Conservation (phyloP, 2,888 invertebrate genomes). For the Torymus tubicola region DNA sequence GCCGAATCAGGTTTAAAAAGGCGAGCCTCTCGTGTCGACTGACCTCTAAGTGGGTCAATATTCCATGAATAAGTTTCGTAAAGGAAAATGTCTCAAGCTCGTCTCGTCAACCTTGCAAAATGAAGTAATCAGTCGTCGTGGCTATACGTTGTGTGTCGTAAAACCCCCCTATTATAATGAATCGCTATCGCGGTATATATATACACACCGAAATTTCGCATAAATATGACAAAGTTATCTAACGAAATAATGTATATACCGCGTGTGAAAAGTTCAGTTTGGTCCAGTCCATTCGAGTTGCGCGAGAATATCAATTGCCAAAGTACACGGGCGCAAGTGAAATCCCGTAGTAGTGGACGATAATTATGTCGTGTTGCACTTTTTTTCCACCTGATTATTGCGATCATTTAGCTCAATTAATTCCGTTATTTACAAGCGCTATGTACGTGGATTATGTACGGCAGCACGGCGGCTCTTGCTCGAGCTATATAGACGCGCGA, state of each 20-base stretch:
- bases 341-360: background rate
- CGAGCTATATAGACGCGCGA: background rate
- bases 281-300: background rate
- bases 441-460: background rate
- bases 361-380: background rate
- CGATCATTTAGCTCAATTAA: slow-evolving; percentile 22
- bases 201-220: background rate
- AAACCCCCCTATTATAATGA: background rate
- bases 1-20: no score
- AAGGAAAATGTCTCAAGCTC: slow-evolving; percentile 13
- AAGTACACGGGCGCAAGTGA: background rate
- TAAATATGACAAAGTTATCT: background rate
- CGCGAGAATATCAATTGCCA: background rate
- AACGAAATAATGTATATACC: background rate
- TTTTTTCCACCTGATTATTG: slow-evolving; percentile 5
- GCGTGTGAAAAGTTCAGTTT: background rate
- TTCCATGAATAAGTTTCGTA: slow-evolving; percentile 22
- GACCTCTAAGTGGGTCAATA: slow-evolving; percentile 5
- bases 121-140: background rate
- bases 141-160: background rate
- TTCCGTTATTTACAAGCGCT: slow-evolving; percentile 5
- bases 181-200: background rate
- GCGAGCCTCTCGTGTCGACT: background rate
- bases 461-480: no score
- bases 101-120: background rate